Percentiles rank a stretch among this genome's conserved stretches.
phyloP scores from a whole-genome alignment of 2,888 invertebrate species.

The Eulithis testata region DNA sequence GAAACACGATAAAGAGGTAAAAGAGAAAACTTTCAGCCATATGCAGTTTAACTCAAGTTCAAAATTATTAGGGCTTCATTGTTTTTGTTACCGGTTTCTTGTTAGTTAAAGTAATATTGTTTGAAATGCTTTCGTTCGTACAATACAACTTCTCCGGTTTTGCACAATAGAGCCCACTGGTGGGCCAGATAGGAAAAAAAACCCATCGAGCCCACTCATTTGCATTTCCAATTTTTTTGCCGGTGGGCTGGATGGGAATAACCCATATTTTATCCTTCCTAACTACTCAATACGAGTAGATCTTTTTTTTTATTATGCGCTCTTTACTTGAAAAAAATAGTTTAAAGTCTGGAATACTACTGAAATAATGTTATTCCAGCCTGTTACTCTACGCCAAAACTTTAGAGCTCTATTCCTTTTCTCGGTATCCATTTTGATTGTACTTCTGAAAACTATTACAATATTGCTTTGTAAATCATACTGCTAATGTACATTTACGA shows the following conservation, averaged over 20 bases:
- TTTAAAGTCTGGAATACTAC: not conserved
- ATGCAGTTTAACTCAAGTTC: conserved; percentile 32
- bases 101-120: not conserved
- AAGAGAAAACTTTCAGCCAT: conserved; percentile 34
- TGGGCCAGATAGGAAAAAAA: no score
- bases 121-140: not conserved
- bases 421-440: no score
- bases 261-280: no score
- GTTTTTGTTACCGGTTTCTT: conserved; percentile 8
- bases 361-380: not conserved
- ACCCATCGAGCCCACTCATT: no score
- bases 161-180: no score
- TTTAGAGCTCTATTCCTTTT: no score
- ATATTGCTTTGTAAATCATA: conserved; percentile 33
- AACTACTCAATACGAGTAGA: no score
- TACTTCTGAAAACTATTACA: no score
- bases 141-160: not conserved
- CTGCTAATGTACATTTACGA: conserved; percentile 46
- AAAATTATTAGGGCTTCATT: conserved; percentile 15
- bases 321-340: no score
- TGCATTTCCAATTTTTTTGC: no score
- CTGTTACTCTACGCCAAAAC: not conserved
- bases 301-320: no score
- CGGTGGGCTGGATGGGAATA: no score
- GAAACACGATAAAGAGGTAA: conserved; percentile 46